phyloP scores from a whole-genome alignment of 2,113 vertebrate genomes.

The Gobio gobio region DNA sequence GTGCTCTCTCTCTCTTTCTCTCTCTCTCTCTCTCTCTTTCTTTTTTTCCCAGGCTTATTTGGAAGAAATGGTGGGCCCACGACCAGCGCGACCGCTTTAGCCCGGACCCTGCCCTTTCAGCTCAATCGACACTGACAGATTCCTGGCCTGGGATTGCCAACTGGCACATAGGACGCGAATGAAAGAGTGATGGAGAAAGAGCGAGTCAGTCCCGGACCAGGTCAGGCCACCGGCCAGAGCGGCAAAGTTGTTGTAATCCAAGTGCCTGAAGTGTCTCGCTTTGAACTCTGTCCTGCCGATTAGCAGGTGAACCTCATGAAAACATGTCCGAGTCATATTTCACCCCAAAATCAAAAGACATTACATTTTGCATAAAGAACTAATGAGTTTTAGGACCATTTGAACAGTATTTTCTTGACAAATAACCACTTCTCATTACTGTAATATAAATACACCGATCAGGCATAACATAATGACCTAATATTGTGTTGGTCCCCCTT shows the following conservation, averaged over 20 bases:
- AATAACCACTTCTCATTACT: too few relatives aligned
- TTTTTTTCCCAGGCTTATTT: slow-evolving; percentile 90
- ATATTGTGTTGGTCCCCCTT: too few relatives aligned
- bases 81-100: slow-evolving; percentile 87
- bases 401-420: too few relatives aligned
- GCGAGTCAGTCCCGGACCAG: neutral
- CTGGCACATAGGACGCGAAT: slow-evolving; percentile 84
- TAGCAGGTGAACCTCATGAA: neutral
- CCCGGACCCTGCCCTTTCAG: slow-evolving; percentile 84
- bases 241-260: neutral
- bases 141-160: slow-evolving; percentile 93
- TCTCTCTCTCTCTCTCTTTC: slow-evolving; percentile 27
- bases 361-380: neutral
- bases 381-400: neutral
- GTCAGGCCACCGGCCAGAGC: neutral
- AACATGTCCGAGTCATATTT: slow-evolving; percentile 3
- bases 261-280: neutral
- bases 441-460: too few relatives aligned
- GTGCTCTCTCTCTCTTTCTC: slow-evolving; percentile 65
- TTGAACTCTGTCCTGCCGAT: slow-evolving; percentile 11
- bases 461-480: too few relatives aligned
- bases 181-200: slow-evolving; percentile 62
- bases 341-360: neutral
- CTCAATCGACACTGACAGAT: slow-evolving; percentile 97
- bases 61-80: slow-evolving; percentile 91